Conservation (phyloP, 1,140 invertebrate species). For the Calliopsis andreniformis region DNA sequence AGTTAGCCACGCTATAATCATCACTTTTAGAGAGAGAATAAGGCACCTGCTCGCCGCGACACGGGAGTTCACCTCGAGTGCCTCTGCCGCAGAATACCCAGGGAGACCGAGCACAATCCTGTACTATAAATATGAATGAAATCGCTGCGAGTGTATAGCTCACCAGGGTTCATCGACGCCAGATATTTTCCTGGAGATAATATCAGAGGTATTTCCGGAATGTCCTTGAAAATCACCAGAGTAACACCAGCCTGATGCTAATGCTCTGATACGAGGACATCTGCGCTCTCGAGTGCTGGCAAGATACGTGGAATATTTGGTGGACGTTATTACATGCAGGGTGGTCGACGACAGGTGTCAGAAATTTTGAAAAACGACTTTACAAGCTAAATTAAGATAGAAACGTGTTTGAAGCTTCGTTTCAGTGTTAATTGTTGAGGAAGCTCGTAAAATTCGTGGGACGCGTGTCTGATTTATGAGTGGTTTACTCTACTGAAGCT, state of each 20-base stretch:
- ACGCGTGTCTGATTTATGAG: too few species aligned
- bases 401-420: too few species aligned
- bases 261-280: slow-evolving; percentile 66
- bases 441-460: too few species aligned
- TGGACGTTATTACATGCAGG: slow-evolving; percentile 50
- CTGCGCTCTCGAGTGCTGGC: slow-evolving; percentile 41
- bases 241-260: slow-evolving; percentile 54
- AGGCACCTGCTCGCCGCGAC: background rate
- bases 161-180: slow-evolving; percentile 4
- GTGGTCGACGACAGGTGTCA: too few species aligned
- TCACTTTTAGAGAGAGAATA: background rate
- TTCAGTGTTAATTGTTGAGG: too few species aligned
- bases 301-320: slow-evolving; percentile 53
- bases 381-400: too few species aligned
- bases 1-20: slow-evolving; percentile 7
- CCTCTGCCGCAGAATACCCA: too few species aligned
- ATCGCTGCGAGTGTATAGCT: background rate
- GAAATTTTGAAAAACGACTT: too few species aligned
- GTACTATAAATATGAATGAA: slow-evolving; percentile 25
- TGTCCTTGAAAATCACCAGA: slow-evolving; percentile 54
- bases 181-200: slow-evolving; percentile 16
- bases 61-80: too few species aligned
- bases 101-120: background rate
- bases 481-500: too few species aligned
- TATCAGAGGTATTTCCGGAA: slow-evolving; percentile 48